Conservation (phyloP, 2,113 vertebrate genomes). For the Poecile atricapillus region DNA sequence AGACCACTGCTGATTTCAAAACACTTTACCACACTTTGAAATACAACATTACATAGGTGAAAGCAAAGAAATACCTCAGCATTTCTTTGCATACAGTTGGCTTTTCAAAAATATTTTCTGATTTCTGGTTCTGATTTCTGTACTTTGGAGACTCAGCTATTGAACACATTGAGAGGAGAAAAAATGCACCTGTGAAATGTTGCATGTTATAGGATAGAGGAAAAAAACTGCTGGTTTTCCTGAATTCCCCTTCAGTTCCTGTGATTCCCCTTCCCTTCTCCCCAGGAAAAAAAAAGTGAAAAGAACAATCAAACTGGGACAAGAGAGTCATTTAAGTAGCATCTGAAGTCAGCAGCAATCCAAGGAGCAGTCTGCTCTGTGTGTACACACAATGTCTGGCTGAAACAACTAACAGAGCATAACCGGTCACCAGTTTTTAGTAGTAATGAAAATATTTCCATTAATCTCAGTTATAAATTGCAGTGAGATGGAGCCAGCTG, state of each 20-base stretch:
- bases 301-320: neutral
- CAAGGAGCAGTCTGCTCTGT: neutral
- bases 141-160: neutral
- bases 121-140: neutral
- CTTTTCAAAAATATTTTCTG: neutral
- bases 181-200: neutral
- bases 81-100: neutral
- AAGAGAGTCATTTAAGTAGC: neutral
- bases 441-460: neutral
- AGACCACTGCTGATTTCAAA: neutral
- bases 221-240: neutral
- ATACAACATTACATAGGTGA: neutral
- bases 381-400: neutral
- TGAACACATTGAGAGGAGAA: neutral
- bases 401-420: neutral
- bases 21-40: neutral
- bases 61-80: neutral
- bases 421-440: neutral
- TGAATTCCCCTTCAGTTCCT: neutral
- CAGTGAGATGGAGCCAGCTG: neutral
- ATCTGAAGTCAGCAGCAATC: neutral
- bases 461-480: neutral
- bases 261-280: neutral
- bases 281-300: neutral
- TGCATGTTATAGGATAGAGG: neutral